A percentile compares a stretch with the other conserved stretches of the same genome.
Evolutionary conservation across 2,797 vertebrate genomes (phyloP).

Genomic region (Buphagus erythrorhynchus): DNA sequence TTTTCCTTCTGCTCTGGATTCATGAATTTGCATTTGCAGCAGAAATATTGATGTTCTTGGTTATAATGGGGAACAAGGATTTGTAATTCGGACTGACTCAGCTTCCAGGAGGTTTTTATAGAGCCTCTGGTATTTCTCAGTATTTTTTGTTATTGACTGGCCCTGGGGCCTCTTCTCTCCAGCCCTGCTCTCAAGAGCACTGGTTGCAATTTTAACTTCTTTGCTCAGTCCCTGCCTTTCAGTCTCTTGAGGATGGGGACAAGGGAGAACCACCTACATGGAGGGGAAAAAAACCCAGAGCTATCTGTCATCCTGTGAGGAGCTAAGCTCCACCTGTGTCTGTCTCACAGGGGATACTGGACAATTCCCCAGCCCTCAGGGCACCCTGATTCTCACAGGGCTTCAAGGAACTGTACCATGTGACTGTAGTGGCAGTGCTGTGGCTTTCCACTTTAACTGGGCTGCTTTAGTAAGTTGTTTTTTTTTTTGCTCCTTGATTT

Average conservation of each 20-base stretch:
- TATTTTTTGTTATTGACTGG: neutral
- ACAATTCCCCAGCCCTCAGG: neutral
- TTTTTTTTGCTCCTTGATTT: neutral
- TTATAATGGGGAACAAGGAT: neutral
- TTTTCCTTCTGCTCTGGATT: neutral
- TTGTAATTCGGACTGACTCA: neutral
- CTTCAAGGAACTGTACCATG: rapidly evolving
- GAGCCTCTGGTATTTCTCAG: neutral
- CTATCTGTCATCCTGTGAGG: neutral
- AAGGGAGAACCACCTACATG: neutral
- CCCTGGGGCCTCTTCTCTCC: neutral
- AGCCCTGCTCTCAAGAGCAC: neutral
- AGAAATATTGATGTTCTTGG: neutral
- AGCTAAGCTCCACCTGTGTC: neutral
- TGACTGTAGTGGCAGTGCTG: neutral
- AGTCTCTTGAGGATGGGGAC: neutral
- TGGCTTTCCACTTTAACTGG: neutral
- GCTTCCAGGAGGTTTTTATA: neutral
- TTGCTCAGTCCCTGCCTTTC: neutral
- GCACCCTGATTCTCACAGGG: neutral
- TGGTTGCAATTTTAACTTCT: neutral
- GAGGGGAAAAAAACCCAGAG: neutral
- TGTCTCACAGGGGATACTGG: neutral
- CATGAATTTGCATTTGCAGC: neutral
- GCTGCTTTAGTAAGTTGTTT: neutral